Percentiles rank a stretch among this genome's conserved stretches.
Evolutionary conservation across 2,797 vertebrate genomes (phyloP).

Genomic region (Philypnodon macrostomus): DNA sequence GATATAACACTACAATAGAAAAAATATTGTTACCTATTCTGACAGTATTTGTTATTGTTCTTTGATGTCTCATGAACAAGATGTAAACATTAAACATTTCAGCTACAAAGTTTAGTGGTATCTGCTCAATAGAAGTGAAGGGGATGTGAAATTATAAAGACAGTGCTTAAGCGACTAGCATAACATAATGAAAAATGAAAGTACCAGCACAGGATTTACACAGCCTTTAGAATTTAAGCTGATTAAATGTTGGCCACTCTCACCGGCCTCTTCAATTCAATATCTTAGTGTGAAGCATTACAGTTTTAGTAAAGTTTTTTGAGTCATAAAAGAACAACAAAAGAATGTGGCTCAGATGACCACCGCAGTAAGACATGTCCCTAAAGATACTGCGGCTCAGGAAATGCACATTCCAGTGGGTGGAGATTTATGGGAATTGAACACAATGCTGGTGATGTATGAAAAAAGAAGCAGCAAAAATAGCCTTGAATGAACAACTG

Average conservation of each 20-base stretch:
- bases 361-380: constrained; percentile 24
- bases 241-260: constrained; percentile 1
- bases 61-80: constrained; percentile 10
- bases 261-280: no score
- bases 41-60: constrained; percentile 18
- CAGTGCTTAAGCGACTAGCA: no score
- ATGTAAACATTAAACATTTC: neutral
- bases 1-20: constrained; percentile 56
- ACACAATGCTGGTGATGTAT: constrained; percentile 62
- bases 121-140: no score
- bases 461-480: constrained; percentile 61
- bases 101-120: no score
- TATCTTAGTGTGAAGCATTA: no score
- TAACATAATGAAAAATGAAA: no score
- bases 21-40: constrained; percentile 46
- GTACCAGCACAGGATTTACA: no score
- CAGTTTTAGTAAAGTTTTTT: neutral
- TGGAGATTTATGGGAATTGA: constrained; percentile 58
- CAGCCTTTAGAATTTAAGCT: neutral
- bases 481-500: constrained; percentile 67
- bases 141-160: no score
- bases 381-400: constrained; percentile 45
- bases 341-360: constrained; percentile 22
- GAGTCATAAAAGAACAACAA: neutral
- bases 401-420: constrained; percentile 56